A percentile compares a stretch with the other conserved stretches of the same genome.
Conservation (phyloP, 2,888 invertebrate species). For the Aleiodes leptofemur region DNA sequence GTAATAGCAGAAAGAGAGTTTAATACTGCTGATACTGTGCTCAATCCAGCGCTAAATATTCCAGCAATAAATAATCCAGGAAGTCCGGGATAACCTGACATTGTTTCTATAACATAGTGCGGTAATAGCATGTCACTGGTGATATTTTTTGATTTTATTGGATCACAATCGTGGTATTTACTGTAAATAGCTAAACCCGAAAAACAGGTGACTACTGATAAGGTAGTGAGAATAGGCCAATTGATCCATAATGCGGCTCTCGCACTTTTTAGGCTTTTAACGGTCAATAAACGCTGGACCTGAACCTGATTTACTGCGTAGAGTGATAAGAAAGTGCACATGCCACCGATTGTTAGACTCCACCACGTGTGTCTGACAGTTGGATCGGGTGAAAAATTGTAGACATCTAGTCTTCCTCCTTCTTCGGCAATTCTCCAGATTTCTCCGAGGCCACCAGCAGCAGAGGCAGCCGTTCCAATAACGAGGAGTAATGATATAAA, state of each 20-base stretch:
- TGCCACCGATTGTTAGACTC: conserved; percentile 87
- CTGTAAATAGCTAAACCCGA: conserved; percentile 90
- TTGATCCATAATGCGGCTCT: conserved; percentile 87
- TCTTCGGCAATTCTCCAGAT: conserved; percentile 84
- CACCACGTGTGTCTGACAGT: conserved; percentile 91
- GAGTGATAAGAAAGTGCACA: conserved; percentile 86
- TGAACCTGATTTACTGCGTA: conserved; percentile 94
- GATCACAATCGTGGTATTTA: conserved; percentile 89
- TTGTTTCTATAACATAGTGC: conserved; percentile 85
- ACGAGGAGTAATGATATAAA: conserved; percentile 88
- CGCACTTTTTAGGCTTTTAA: conserved; percentile 83
- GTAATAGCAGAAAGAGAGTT: conserved; percentile 95
- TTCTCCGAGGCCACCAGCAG: conserved; percentile 82
- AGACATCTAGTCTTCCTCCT: conserved; percentile 84
- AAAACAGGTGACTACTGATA: conserved; percentile 83
- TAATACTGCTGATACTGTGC: conserved; percentile 93
- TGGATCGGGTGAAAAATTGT: conserved; percentile 84
- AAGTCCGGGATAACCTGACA: conserved; percentile 85
- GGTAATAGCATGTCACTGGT: conserved; percentile 87
- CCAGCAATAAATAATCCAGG: conserved; percentile 92
- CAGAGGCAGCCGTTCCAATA: conserved; percentile 83
- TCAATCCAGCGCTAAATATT: conserved; percentile 93
- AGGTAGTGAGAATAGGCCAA: conserved; percentile 85
- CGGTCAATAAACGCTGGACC: conserved; percentile 84
- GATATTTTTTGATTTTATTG: conserved; percentile 80